Percentiles rank a stretch among this genome's conserved stretches.
Evolutionary conservation across 2,888 invertebrate genomes (phyloP).

Genomic region (Drosophila nigricruria): DNA sequence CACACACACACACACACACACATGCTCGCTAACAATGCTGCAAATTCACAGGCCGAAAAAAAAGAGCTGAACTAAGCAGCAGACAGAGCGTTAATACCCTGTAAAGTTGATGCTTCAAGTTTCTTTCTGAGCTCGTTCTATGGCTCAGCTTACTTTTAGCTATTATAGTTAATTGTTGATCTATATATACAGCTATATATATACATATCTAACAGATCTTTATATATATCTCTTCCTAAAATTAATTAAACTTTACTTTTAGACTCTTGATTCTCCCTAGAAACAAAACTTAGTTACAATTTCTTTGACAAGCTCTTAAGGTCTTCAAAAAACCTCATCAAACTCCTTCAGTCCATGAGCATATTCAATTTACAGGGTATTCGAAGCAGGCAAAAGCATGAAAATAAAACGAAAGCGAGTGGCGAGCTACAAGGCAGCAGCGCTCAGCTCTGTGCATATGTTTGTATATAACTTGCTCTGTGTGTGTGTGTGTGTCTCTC

Average conservation of each 20-base stretch:
- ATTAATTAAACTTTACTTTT: neutral
- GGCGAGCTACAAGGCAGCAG: conserved; percentile 53
- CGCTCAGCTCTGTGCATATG: conserved; percentile 11
- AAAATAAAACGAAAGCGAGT: conserved; percentile 14
- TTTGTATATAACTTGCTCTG: neutral
- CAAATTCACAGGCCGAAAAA: conserved; percentile 47
- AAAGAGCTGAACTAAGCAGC: conserved; percentile 16
- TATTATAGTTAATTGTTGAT: neutral
- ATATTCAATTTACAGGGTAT: conserved; percentile 2
- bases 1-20: conserved; percentile 26
- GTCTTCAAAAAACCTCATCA: too few species aligned
- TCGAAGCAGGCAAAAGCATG: conserved; percentile 22
- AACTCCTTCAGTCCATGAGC: neutral
- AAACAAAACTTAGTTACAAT: neutral
- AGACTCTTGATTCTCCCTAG: too few species aligned
- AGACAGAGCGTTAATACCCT: conserved; percentile 35
- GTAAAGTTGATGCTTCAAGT: neutral
- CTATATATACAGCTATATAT: neutral
- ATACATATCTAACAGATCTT: neutral
- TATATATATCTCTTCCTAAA: neutral
- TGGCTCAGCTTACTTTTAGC: neutral
- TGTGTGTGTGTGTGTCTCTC: conserved; percentile 8
- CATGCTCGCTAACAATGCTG: conserved; percentile 42
- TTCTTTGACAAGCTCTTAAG: fast-evolving
- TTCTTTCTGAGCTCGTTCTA: neutral